These are phyloP conservation scores for Enteromius paludinosus DNA, from an alignment of 2,797 vertebrate genomes.

Conservation along the genomic window DNA sequence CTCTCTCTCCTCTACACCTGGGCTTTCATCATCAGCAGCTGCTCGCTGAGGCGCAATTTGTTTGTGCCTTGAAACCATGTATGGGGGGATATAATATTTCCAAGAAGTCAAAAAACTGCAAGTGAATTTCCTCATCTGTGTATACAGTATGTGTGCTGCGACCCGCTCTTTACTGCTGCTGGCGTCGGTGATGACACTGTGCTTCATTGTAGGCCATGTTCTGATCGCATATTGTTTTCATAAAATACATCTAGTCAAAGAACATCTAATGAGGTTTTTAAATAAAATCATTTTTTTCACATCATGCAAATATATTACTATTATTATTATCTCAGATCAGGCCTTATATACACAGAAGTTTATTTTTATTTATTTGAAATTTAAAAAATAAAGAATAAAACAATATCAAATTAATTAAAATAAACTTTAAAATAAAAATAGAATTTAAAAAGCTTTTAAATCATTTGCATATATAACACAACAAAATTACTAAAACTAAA, in stretches of 20 bases:
- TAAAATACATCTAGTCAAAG: neutral
- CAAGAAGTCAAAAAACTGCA: neutral
- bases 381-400: no score
- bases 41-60: slow-evolving; percentile 9
- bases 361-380: no score
- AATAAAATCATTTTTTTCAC: neutral
- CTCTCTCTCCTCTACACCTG: slow-evolving; percentile 3
- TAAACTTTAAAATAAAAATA: no score
- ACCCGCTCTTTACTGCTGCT: neutral
- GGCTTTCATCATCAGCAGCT: slow-evolving; percentile 32
- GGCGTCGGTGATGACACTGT: neutral
- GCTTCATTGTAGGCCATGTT: neutral
- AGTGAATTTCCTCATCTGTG: neutral
- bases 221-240: neutral
- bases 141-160: neutral
- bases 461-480: no score
- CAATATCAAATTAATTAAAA: no score
- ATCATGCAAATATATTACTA: neutral
- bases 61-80: slow-evolving; percentile 7
- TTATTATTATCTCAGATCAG: neutral
- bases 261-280: neutral
- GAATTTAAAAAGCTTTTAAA: no score
- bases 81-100: neutral
- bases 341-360: neutral
- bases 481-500: no score